Percentiles rank a stretch among this genome's conserved stretches.
These are phyloP conservation scores for Oreotrochilus melanogaster DNA, from an alignment of 2,113 vertebrate species.

Conservation along the genomic window DNA sequence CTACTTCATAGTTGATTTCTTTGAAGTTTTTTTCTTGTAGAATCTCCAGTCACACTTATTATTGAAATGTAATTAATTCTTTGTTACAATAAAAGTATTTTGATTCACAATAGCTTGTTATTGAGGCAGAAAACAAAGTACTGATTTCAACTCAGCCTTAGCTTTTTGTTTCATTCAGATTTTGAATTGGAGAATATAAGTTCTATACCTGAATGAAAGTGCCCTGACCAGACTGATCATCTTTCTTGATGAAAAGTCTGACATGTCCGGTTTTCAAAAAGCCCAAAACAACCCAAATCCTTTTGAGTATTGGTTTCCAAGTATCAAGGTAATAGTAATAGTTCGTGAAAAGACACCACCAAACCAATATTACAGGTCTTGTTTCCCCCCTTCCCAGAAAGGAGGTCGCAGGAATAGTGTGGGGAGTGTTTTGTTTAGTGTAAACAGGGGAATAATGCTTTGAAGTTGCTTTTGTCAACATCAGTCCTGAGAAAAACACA, in stretches of 20 bases:
- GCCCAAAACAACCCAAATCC: too few species aligned
- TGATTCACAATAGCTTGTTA: neutral
- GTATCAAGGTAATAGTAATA: neutral
- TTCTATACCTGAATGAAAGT: neutral
- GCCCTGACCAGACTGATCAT: neutral
- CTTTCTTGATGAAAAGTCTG: neutral
- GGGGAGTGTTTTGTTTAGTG: constrained; percentile 55
- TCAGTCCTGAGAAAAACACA: neutral
- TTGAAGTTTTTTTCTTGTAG: neutral
- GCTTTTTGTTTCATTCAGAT: neutral
- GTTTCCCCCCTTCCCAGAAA: neutral
- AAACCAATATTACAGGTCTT: constrained; percentile 22
- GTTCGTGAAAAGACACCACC: neutral
- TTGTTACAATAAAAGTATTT: neutral
- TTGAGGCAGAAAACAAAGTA: neutral
- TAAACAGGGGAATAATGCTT: constrained; percentile 58
- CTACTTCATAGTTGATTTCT: neutral
- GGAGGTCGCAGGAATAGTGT: constrained; percentile 3
- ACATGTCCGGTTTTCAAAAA: neutral
- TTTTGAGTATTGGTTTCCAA: neutral
- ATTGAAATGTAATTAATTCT: neutral
- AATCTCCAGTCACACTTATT: neutral
- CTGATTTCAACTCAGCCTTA: neutral
- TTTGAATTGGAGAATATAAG: neutral
- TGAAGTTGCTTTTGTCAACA: constrained; percentile 68